Percentiles rank a stretch among this genome's conserved stretches.
Evolutionary conservation across 2,888 invertebrate genomes (phyloP).

Genomic region (Euzetes globulus): DNA sequence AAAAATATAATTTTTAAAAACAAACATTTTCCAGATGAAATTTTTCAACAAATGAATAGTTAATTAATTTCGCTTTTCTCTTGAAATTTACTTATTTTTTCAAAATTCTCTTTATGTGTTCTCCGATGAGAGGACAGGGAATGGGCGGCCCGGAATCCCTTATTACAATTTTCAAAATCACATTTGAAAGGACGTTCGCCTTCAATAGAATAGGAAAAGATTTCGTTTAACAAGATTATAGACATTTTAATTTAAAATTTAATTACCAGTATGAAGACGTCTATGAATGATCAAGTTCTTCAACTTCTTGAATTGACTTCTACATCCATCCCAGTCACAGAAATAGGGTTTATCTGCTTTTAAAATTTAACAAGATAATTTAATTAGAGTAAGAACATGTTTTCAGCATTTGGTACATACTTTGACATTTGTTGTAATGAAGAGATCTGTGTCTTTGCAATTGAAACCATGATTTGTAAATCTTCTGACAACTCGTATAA

Average conservation of each 20-base stretch:
- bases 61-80: background rate
- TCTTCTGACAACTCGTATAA: background rate
- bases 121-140: background rate
- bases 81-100: background rate
- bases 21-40: no score
- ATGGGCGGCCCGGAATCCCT: slow-evolving; percentile 6
- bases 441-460: slow-evolving; percentile 19
- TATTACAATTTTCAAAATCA: slow-evolving; percentile 13
- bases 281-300: slow-evolving; percentile 13
- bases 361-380: background rate
- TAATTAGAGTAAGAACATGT: background rate
- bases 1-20: no score
- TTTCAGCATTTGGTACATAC: background rate
- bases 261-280: background rate
- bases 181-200: slow-evolving; percentile 17
- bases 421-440: background rate
- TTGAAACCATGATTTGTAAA: slow-evolving; percentile 22
- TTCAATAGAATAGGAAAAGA: background rate
- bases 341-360: background rate
- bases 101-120: slow-evolving; percentile 7
- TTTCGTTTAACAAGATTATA: background rate
- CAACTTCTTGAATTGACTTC: slow-evolving; percentile 4
- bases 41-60: background rate
- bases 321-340: background rate
- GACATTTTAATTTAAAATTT: background rate